Evolutionary conservation across 92 coral and sea anemone genomes (phyloP).

Genomic region (Parazoanthus swiftii): DNA sequence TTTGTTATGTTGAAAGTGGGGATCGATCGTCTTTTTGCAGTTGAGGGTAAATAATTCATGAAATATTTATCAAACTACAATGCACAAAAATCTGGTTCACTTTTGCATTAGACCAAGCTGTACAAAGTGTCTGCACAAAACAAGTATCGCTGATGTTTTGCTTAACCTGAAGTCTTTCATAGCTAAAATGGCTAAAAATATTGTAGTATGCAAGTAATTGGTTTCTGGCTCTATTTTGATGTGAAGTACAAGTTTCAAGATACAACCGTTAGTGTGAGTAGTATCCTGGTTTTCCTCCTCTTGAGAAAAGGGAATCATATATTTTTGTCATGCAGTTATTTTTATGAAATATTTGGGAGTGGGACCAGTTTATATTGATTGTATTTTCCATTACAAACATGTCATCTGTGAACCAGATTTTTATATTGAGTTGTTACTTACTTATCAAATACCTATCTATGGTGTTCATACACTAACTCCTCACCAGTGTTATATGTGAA

Average conservation of each 20-base stretch:
- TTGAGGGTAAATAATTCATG: not conserved
- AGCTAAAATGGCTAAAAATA: no score
- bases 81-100: not conserved
- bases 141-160: not conserved
- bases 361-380: not conserved
- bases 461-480: not conserved
- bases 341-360: conserved; percentile 25
- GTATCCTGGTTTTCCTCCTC: conserved; percentile 1
- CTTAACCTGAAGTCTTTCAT: no score
- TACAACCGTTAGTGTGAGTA: not conserved
- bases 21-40: not conserved
- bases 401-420: not conserved
- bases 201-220: no score
- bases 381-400: no score
- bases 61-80: not conserved
- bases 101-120: not conserved
- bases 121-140: not conserved
- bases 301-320: conserved; percentile 8
- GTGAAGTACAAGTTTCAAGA: not conserved
- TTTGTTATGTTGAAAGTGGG: not conserved
- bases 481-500: not conserved
- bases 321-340: conserved; percentile 10
- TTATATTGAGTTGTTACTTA: not conserved
- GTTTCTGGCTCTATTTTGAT: no score
- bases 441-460: no score